phyloP scores from a whole-genome alignment of 2,113 vertebrate genomes.

The Lophochroa leadbeateri region DNA sequence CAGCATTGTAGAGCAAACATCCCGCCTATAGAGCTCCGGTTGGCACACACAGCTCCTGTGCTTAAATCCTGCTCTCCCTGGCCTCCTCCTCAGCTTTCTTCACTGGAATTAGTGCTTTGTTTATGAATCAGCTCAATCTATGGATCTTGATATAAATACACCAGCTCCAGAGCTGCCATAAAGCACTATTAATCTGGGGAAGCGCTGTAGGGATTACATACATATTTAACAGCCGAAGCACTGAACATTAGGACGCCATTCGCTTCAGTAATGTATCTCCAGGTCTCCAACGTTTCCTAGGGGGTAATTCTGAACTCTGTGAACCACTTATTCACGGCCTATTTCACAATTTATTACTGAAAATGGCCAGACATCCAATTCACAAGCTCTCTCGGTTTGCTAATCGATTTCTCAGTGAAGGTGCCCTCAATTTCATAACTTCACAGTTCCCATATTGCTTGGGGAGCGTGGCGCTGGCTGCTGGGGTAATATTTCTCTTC shows the following conservation, averaged over 20 bases:
- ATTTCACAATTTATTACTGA: constrained; percentile 86
- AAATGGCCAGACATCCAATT: constrained; percentile 87
- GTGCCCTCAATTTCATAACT: constrained; percentile 85
- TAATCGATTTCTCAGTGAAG: constrained; percentile 88
- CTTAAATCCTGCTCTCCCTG: not conserved
- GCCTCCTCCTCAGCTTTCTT: not conserved
- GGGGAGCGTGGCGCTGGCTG: constrained; percentile 69
- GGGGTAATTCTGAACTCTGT: constrained; percentile 83
- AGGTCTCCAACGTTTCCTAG: constrained; percentile 78
- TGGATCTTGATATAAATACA: constrained; percentile 67
- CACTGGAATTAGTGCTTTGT: constrained; percentile 73
- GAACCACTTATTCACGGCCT: constrained; percentile 83
- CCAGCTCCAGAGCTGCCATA: constrained; percentile 74
- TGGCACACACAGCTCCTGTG: not conserved
- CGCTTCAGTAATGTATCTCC: constrained; percentile 76
- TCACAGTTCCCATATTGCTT: constrained; percentile 76
- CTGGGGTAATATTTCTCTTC: constrained; percentile 80
- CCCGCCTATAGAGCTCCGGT: accelerated
- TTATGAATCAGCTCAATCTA: constrained; percentile 66
- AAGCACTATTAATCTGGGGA: constrained; percentile 79
- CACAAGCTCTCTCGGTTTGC: constrained; percentile 82
- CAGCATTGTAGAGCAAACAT: not conserved
- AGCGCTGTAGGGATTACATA: constrained; percentile 76
- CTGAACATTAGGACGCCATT: constrained; percentile 70
- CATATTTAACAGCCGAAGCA: constrained; percentile 79